phyloP scores from a whole-genome alignment of 2,888 invertebrate species.

The Cheilosia vernalis region DNA sequence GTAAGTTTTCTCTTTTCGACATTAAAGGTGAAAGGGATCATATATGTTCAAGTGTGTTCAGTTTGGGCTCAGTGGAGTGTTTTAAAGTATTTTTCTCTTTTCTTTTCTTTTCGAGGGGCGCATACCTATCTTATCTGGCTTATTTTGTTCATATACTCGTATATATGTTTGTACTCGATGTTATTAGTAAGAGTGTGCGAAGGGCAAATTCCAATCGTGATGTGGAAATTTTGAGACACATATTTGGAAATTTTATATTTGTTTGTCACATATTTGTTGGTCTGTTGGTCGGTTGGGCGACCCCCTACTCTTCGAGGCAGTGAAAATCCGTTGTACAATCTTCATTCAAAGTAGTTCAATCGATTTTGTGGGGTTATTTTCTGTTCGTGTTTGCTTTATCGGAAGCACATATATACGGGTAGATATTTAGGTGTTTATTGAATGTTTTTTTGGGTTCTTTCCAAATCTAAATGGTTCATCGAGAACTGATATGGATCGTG shows the following conservation, averaged over 20 bases:
- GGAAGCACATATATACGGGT: not conserved
- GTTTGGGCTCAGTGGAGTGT: slow-evolving; percentile 8
- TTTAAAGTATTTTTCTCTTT: slow-evolving; percentile 22
- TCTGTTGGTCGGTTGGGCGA: slow-evolving; percentile 1
- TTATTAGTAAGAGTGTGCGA: slow-evolving; percentile 44
- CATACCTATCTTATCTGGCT: slow-evolving; percentile 61
- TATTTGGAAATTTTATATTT: slow-evolving; percentile 45
- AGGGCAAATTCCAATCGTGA: slow-evolving; percentile 59
- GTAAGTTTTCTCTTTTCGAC: slow-evolving; percentile 44
- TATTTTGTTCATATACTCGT: not conserved
- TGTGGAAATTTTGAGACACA: slow-evolving; percentile 36
- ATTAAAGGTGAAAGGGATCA: slow-evolving; percentile 66
- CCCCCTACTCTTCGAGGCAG: not conserved
- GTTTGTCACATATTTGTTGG: slow-evolving; percentile 33
- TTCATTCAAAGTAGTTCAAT: slow-evolving; percentile 21
- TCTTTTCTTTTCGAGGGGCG: slow-evolving; percentile 21
- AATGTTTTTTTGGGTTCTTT: too few relatives aligned
- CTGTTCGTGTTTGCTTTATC: not conserved
- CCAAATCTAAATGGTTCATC: too few relatives aligned
- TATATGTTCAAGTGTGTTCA: slow-evolving; percentile 35
- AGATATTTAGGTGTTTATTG: not conserved
- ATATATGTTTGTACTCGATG: not conserved
- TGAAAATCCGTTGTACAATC: slow-evolving; percentile 10
- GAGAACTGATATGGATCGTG: too few relatives aligned
- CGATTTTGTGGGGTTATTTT: not conserved